Base-by-base conservation (phyloP, 2,888 invertebrate species). In the Dasysyrphus tricinctus region DNA sequence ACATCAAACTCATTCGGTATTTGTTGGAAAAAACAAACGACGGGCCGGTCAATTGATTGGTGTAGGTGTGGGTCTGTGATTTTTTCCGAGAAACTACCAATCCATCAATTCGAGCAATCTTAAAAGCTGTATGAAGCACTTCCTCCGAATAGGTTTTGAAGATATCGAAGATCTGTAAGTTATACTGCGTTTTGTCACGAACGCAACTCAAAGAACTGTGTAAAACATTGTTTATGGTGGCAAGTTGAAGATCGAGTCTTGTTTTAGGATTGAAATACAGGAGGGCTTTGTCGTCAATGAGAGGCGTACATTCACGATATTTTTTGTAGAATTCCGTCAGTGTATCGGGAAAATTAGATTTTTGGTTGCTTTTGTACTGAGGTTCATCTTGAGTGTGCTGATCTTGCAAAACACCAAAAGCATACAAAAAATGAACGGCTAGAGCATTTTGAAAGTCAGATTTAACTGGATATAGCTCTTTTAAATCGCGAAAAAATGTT, bases 101-200 rank as follows among this genome's bases (percentile, higher is more conserved):
- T 39, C 94, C 94, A 88, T 95, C 94, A 0, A 92, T 89, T 9
- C 94, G 93, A 49, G 96, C 93, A 88, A 94, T 94, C 5, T 92
- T 91, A 89, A 96, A 94, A 0, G 95, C 95, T 0, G 93, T 92
- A 69, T 94, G 93, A 5, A 97, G 91, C 6, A 95, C 90, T 34
- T 93, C 92, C 88, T 97, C 96, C 0, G 95, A 94, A 91, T 95
- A 97, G 88, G 95, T 95, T 88, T 95, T 95, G 89, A 96, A 96
- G 16, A 96, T 94, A 89, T 94, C 94, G 89, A 95, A 96, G 82
- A 96, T 93, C 88, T 96, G 95, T 88, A 95, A 94, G 0, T 94
- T 94, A 91, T 95, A 95, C 0, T 94, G 94, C 0, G 94, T 93
- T 89, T 95, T 95, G 88, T 96, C 95, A 78, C 94, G 93, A 54